Base-by-base conservation (phyloP, 2,888 invertebrate species). In the Epinotia brunnichana region DNA sequence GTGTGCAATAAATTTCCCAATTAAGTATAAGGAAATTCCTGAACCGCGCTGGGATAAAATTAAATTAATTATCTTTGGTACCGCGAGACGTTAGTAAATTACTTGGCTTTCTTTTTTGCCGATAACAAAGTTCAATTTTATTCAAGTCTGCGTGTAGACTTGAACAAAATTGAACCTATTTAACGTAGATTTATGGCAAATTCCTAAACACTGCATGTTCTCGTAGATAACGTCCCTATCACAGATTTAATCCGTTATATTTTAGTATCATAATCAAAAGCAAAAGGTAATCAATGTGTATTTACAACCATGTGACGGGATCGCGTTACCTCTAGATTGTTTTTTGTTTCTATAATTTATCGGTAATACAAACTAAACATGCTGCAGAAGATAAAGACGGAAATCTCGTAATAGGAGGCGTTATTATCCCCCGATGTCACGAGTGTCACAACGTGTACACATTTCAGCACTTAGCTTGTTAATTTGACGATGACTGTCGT, bases 1-100 rank as follows among this genome's bases (percentile, higher is more conserved):
- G 90, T 90, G 66, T 89, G 92, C 92, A 90, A 92, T 93, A 93
- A 92, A 93, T 93, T 90, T 90, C 84, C 88, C 91, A 91, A 92
- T 93, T 93, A n/a, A n/a, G n/a, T n/a, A 91, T 90, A 84, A 79
- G 83, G 86, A 85, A 85, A 91, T 89, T 83, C 87, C 82, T 88
- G 84, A 87, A 84, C 87, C 87, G 82, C 78, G 82, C 77, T 70
- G 80, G 77, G 83, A 84, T 86, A 86, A 90, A 90, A 91, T 90
- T 80, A 88, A 90, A 90, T 92, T 92, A 89, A 90, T 90, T 87
- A 86, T 83, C 79, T 81, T 82, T 70, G 68, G 73, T 75, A 69
- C 69, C 73, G 66, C 79, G 78, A 77, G 76, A 76, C 74, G 76
- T 76, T 74, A 67, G 64, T 74, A 69, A 69, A 62, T 72, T 66